phyloP scores from a whole-genome alignment of 1,140 invertebrate genomes.

The Caenorhabditis latens region DNA sequence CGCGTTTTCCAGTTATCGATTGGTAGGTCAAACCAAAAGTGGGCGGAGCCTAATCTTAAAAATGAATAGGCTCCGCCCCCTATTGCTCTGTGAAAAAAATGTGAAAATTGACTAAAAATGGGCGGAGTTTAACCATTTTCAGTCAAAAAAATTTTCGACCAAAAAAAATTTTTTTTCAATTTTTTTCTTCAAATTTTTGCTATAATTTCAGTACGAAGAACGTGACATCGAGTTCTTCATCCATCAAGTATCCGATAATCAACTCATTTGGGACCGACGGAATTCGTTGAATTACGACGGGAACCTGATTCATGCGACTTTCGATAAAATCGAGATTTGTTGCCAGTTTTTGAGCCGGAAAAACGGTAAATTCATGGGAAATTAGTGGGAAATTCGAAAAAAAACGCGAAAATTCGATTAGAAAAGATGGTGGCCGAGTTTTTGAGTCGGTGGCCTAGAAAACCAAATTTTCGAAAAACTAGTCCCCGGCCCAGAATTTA shows the following conservation, averaged over 20 bases:
- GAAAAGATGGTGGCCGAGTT: not conserved
- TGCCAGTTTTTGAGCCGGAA: slow-evolving; percentile 37
- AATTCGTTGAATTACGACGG: slow-evolving; percentile 20
- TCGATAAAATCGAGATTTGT: slow-evolving; percentile 45
- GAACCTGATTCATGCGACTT: slow-evolving; percentile 22
- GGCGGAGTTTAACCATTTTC: too few relatives aligned
- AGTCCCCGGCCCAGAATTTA: not conserved
- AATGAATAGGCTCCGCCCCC: too few relatives aligned
- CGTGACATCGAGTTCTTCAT: slow-evolving; percentile 48
- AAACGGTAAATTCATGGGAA: not conserved
- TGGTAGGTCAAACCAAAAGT: not conserved
- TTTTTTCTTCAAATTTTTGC: not conserved
- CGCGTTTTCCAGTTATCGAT: slow-evolving; percentile 22
- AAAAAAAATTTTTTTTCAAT: not conserved
- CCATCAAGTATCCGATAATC: slow-evolving; percentile 47
- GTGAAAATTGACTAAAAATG: too few relatives aligned
- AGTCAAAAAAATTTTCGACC: too few relatives aligned
- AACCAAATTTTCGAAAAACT: not conserved
- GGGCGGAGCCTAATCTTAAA: not conserved
- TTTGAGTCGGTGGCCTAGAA: not conserved
- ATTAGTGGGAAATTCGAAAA: not conserved
- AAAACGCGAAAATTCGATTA: not conserved
- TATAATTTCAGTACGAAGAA: slow-evolving; percentile 23
- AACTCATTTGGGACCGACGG: slow-evolving; percentile 26
- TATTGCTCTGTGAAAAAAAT: too few relatives aligned